These are phyloP conservation scores for Drosophila novamexicana DNA, from an alignment of 1,140 invertebrate species.

Conservation along the genomic window DNA sequence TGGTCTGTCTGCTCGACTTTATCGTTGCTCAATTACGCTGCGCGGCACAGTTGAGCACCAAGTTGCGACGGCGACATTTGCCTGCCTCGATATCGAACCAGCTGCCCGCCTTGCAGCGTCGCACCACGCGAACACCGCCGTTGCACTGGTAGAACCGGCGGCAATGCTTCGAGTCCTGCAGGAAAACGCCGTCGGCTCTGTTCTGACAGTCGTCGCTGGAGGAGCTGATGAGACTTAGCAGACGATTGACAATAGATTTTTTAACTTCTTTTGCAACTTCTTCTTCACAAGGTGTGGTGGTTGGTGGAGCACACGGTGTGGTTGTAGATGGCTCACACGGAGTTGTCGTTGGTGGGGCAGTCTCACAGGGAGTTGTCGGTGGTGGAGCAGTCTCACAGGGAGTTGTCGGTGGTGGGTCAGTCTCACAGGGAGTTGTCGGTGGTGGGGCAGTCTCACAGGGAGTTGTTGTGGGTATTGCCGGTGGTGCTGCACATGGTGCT, in stretches of 20 bases:
- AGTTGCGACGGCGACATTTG: constrained; percentile 36
- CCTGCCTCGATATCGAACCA: constrained; percentile 57
- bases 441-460: not conserved
- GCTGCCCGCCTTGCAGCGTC: constrained; percentile 41
- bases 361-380: not conserved
- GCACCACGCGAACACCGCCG: constrained; percentile 28
- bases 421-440: not conserved
- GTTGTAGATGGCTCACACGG: not conserved
- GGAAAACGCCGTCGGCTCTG: constrained; percentile 40
- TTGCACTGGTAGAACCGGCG: constrained; percentile 52
- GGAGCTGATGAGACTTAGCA: constrained; percentile 11
- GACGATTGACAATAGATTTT: constrained; percentile 1
- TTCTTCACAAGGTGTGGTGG: not conserved
- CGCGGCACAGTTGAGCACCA: constrained; percentile 54
- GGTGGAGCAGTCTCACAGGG: not conserved
- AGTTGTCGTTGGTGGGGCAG: not conserved
- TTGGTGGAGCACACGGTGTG: constrained; percentile 2
- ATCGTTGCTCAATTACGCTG: constrained; percentile 43
- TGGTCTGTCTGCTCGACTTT: not conserved
- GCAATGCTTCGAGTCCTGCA: constrained; percentile 51
- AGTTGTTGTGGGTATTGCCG: too few species aligned
- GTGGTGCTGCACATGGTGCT: not conserved
- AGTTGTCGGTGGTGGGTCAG: not conserved
- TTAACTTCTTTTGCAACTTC: not conserved
- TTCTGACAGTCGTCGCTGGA: constrained; percentile 14